Base-by-base conservation (phyloP, 2,797 vertebrate species). In the Malurus leucopterus region DNA sequence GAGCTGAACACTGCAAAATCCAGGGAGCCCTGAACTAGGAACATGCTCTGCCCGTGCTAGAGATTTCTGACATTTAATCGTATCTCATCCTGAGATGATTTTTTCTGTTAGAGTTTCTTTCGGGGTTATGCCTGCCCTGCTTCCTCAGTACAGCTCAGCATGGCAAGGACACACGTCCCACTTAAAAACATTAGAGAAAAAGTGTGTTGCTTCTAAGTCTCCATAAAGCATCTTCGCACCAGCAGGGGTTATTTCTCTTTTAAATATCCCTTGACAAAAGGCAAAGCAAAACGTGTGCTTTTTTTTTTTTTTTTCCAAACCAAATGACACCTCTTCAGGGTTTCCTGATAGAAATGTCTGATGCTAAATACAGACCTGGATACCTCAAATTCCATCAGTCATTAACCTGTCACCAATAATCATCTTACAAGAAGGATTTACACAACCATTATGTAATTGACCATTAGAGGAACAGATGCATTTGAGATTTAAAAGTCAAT, bases 361-460 rank as follows among this genome's bases (percentile, higher is more conserved):
- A 70, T 65, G 81, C 84, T 95, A 94, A 95, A 91, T 58, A 65
- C 69, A 89, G 80, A 83, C 50, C 78, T 72, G 93, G 90, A 50
- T 71, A 71, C 53, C 78, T 89, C 94, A 53, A 68, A 91, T 94
- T 95, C 92, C 69, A 4, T 26, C 84, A 74, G 88, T 93, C 90
- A 88, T 96, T 94, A 96, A 96, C 93, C 93, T 95, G 94, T 95
- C 92, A 94, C 94, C 95, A 74, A 72, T 96, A 96, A 97, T 96
- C 95, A 94, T 87, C 95, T 97, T 96, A 96, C 57, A n/a, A 1
- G 46, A 22, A 78, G 80, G 96, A 92, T 89, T 96, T 95, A 89
- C 82, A 94, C 86, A 91, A 93, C 75, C 91, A 64, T 95, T 96
- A 95, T 64, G 87, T 83, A 96, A 97, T 93, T 96, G 95, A 95